Percentiles rank a stretch among this genome's conserved stretches.
Conservation (phyloP, 2,113 vertebrate genomes). For the Serinus canaria region DNA sequence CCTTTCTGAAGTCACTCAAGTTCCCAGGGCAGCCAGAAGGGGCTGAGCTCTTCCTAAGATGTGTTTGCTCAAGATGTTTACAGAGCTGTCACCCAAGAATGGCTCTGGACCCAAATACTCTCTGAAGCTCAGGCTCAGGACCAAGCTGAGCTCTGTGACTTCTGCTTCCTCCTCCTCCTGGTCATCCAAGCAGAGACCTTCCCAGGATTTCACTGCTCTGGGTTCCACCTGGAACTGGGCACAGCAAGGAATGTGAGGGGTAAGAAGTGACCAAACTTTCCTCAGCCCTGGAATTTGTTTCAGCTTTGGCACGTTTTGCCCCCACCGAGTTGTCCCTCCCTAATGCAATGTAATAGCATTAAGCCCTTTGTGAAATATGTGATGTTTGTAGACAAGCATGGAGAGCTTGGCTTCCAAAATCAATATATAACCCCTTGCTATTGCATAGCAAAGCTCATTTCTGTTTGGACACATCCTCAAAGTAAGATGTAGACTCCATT, state of each 20-base stretch:
- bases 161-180: not conserved
- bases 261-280: not conserved
- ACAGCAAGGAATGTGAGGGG: not conserved
- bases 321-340: not conserved
- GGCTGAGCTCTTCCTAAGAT: not conserved
- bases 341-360: not conserved
- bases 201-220: not conserved
- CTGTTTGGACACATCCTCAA: conserved; percentile 37
- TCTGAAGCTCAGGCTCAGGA: not conserved
- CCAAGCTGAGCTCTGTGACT: not conserved
- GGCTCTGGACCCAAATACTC: not conserved
- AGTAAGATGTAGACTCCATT: conserved; percentile 4
- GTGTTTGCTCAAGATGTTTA: not conserved
- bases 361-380: conserved; percentile 33
- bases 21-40: not conserved
- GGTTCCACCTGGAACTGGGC: not conserved
- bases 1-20: not conserved
- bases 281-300: not conserved
- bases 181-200: rapidly evolving
- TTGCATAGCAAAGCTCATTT: not conserved
- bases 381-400: not conserved
- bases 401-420: conserved; percentile 30
- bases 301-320: not conserved
- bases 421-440: not conserved
- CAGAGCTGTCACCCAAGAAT: not conserved